These are phyloP conservation scores for Furnarius figulus DNA, from an alignment of 2,113 vertebrate species.

Conservation along the genomic window DNA sequence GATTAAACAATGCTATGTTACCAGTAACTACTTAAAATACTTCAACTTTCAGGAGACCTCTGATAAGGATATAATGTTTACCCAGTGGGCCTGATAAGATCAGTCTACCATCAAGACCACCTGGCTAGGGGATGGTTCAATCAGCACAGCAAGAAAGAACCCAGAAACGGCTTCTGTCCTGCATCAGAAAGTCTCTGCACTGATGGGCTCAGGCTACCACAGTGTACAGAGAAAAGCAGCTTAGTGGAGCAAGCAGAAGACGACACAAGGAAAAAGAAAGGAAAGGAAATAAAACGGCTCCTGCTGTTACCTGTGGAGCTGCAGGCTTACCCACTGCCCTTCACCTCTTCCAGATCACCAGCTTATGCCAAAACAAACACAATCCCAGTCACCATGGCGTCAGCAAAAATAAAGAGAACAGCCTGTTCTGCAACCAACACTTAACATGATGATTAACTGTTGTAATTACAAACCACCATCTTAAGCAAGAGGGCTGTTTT, in stretches of 20 bases:
- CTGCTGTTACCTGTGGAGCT: background rate
- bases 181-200: background rate
- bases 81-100: background rate
- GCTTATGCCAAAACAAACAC: background rate
- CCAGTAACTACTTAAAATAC: background rate
- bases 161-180: background rate
- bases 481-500: background rate
- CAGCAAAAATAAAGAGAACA: background rate
- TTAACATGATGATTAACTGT: background rate
- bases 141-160: background rate
- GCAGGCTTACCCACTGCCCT: background rate
- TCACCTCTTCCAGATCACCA: background rate
- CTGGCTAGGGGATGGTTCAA: background rate
- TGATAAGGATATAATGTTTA: background rate
- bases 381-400: fast-evolving
- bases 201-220: background rate
- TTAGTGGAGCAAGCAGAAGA: background rate
- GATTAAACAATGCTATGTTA: background rate
- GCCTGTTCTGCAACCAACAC: background rate
- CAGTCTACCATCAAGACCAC: background rate
- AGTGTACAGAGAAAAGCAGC: background rate
- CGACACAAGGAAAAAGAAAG: background rate
- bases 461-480: background rate
- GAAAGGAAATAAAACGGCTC: background rate
- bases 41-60: background rate